Conservation (phyloP, 2,888 invertebrate genomes). For the Cecidostiba fungosa region DNA sequence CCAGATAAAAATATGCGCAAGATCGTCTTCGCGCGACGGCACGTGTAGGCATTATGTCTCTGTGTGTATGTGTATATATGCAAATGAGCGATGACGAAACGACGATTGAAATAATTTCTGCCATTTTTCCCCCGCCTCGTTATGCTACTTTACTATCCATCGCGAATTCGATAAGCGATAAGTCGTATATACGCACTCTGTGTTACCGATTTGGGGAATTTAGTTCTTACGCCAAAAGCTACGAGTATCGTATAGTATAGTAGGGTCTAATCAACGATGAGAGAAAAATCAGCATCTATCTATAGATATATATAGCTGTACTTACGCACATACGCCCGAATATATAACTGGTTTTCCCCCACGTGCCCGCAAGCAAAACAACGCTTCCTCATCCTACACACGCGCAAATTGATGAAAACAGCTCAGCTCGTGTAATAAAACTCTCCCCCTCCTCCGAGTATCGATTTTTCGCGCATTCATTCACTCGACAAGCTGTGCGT, state of each 20-base stretch:
- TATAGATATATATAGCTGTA: background rate
- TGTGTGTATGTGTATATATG: background rate
- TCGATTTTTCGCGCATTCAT: slow-evolving; percentile 4
- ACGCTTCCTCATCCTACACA: background rate
- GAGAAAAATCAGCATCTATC: background rate
- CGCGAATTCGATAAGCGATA: too few species aligned
- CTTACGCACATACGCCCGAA: background rate
- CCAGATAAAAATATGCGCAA: background rate
- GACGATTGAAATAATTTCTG: background rate
- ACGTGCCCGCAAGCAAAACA: background rate
- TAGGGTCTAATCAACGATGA: background rate
- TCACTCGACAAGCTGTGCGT: background rate
- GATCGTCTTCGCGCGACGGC: background rate
- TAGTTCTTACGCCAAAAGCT: background rate
- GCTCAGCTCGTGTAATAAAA: background rate
- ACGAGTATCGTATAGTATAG: background rate
- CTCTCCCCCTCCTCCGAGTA: background rate
- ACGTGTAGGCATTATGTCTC: background rate
- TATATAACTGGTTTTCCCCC: background rate
- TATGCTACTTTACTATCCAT: too few species aligned
- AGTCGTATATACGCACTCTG: too few species aligned
- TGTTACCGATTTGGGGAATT: too few species aligned
- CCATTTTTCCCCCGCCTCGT: background rate
- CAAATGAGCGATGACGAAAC: slow-evolving; percentile 1
- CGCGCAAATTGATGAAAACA: background rate